These are phyloP conservation scores for Zapus hudsonius DNA, from an alignment of 2,113 vertebrate genomes.

Conservation along the genomic window DNA sequence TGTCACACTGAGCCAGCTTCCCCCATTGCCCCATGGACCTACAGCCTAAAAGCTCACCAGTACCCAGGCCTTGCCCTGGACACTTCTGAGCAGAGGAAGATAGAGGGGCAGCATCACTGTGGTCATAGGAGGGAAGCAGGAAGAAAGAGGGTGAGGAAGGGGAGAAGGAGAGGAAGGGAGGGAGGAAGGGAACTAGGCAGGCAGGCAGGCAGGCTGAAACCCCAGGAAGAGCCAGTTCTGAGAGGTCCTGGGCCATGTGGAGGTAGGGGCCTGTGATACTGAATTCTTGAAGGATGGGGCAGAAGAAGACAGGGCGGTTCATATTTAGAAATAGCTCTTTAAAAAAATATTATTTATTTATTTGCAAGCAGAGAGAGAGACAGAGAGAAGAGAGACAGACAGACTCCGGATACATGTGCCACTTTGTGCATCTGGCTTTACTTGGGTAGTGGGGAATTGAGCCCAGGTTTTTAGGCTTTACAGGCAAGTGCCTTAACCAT, in stretches of 20 bases:
- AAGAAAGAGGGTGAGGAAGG: neutral
- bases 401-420: too few relatives aligned
- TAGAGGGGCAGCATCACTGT: neutral
- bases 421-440: too few relatives aligned
- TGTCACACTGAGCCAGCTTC: fast-evolving
- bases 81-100: neutral
- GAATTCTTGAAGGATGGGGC: neutral
- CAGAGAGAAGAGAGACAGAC: too few relatives aligned
- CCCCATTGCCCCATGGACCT: neutral
- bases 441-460: too few relatives aligned
- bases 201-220: too few relatives aligned
- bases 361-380: too few relatives aligned
- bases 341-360: too few relatives aligned
- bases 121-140: neutral
- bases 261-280: neutral
- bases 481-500: too few relatives aligned
- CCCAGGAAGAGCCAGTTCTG: fast-evolving
- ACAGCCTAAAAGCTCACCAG: neutral
- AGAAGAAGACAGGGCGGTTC: too few relatives aligned
- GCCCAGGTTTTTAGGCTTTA: too few relatives aligned
- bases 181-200: too few relatives aligned
- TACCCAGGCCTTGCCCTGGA: too few relatives aligned
- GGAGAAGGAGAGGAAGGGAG: neutral
- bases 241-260: neutral
- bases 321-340: neutral